Evolutionary conservation across 92 coral and sea anemone species (phyloP).

Genomic region (Isaurus tuberculatus): DNA sequence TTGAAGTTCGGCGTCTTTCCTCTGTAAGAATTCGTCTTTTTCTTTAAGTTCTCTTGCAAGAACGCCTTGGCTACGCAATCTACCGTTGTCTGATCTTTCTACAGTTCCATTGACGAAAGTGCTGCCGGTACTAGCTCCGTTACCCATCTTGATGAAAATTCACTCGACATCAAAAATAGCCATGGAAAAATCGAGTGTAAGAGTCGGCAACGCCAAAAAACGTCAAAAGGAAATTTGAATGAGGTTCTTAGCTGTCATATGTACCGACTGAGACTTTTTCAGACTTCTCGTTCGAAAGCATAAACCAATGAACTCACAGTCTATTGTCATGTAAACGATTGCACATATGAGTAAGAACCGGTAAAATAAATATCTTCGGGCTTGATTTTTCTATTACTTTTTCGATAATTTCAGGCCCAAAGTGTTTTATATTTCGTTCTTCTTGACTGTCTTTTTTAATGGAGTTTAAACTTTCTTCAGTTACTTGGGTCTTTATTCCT

Average conservation of each 20-base stretch:
- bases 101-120: conserved; percentile 39
- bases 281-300: conserved; percentile 39
- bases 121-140: conserved; percentile 72
- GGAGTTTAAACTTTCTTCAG: no score
- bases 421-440: no score
- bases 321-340: conserved; percentile 21
- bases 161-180: conserved; percentile 29
- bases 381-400: no score
- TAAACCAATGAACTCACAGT: conserved; percentile 42
- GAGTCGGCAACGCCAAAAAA: conserved; percentile 27
- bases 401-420: no score
- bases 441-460: no score
- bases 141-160: conserved; percentile 73
- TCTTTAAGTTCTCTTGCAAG: conserved; percentile 82
- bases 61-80: conserved; percentile 32
- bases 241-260: conserved; percentile 5
- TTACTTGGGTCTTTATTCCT: no score
- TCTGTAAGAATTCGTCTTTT: conserved; percentile 85
- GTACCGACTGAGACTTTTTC: conserved; percentile 43
- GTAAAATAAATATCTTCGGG: no score
- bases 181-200: background rate
- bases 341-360: background rate
- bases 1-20: conserved; percentile 89
- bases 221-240: background rate
- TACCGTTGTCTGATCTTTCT: conserved; percentile 42